Base-by-base conservation (phyloP, 1,140 invertebrate genomes). In the Hyles vespertilio region DNA sequence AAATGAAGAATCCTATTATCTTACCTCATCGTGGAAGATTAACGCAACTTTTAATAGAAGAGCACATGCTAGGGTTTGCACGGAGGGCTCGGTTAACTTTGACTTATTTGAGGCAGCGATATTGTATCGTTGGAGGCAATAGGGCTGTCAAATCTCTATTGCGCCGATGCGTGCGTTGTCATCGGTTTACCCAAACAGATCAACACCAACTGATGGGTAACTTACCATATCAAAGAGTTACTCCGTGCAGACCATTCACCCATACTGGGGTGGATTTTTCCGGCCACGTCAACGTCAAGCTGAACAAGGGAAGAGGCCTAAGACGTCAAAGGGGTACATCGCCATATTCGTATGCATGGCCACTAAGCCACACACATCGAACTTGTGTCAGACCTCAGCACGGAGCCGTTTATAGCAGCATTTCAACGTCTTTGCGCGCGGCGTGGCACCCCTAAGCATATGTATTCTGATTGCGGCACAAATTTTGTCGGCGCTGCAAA, bases 401-500 rank as follows among this genome's bases (percentile, higher is more conserved):
- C 48, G 5, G 10, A 49, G 3, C 5, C 48, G 3, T 49, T 49
- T 49, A 49, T 49, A 12, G 9, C 48, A 7, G 48, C 48, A 3
- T 49, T 49, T 5, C n/a, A 49, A 22, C 2, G 48, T 2, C 5
- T 40, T 3, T 34, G 10, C 3, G 3, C 51, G 3, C 7, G 32
- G 6, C 3, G 51, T 9, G 32, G 32, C 7, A 12, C 51, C 9
- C 32, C 32, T 6, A 5, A n/a, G 8, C 4, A n/a, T 7, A 52
- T 52, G 10, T 36, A 52, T 10, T 36, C 51, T 3, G 51, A 52
- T n/a, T 34, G 36, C 22, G 48, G 51, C 8, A 36, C 34, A n/a
- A 52, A 52, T 5, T 36, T 52, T 36, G 34, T 52, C 36, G 32
- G 32, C 6, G 51, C 58, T 10, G 12, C 52, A 10, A 47, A 53